Evolutionary conservation across 1,140 invertebrate species (phyloP).

Genomic region (Idris sp.): DNA sequence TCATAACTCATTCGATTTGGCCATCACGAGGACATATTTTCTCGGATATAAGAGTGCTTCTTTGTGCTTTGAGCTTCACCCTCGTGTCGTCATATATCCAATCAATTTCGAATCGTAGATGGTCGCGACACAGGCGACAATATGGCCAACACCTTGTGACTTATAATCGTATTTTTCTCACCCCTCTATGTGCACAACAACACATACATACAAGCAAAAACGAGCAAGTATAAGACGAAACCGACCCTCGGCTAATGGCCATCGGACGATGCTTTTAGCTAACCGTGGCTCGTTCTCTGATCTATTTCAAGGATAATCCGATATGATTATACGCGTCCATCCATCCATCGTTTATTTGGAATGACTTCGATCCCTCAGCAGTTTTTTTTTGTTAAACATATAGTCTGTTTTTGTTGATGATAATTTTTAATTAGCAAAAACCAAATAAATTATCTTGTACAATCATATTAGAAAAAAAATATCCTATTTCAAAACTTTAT

Average conservation of each 20-base stretch:
- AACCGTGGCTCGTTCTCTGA: constrained; percentile 74
- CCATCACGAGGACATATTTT: constrained; percentile 48
- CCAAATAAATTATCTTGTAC: too few species aligned
- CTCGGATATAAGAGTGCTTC: constrained; percentile 62
- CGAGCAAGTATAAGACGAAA: constrained; percentile 66
- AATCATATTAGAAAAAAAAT: too few species aligned
- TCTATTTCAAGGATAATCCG: constrained; percentile 78
- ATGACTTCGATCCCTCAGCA: constrained; percentile 65
- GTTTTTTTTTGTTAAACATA: constrained; percentile 54
- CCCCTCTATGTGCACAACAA: constrained; percentile 60
- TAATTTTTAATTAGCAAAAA: constrained; percentile 25
- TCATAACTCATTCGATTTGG: constrained; percentile 55
- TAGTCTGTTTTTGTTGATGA: constrained; percentile 42
- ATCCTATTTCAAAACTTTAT: too few species aligned
- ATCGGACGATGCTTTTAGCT: constrained; percentile 78
- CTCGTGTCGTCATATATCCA: constrained; percentile 72
- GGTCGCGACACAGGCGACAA: constrained; percentile 58
- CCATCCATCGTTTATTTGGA: constrained; percentile 75
- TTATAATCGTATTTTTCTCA: constrained; percentile 78
- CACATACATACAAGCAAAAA: constrained; percentile 57
- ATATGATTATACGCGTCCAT: constrained; percentile 78
- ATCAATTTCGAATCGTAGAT: constrained; percentile 72
- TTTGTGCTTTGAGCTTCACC: constrained; percentile 74
- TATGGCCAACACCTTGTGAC: constrained; percentile 75
- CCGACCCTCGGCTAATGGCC: constrained; percentile 76